Percentiles rank a stretch among this genome's conserved stretches.
phyloP scores from a whole-genome alignment of 53 echinoderm and acorn worm species.

The Paracentrotus lividus region DNA sequence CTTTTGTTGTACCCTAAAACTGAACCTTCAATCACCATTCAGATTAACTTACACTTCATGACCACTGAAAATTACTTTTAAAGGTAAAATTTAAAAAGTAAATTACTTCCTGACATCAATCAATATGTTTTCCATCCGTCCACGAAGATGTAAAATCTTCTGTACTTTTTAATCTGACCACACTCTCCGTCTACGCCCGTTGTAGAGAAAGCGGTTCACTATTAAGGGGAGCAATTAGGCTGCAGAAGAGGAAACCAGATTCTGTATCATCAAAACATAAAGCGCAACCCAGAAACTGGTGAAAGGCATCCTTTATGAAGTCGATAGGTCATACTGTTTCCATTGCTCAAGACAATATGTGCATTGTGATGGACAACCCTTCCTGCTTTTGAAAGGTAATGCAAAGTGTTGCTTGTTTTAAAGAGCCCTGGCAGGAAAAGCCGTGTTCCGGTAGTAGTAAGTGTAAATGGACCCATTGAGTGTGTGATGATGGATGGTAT shows the following conservation, averaged over 20 bases:
- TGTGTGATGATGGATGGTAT: constrained; percentile 37
- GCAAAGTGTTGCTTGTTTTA: background rate
- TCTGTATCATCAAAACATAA: constrained; percentile 5
- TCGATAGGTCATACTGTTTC: background rate
- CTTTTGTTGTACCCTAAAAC: too few species aligned
- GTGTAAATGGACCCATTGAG: constrained; percentile 8
- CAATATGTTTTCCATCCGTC: background rate
- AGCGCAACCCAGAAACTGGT: constrained; percentile 19
- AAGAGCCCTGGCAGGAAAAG: background rate
- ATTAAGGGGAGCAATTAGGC: background rate
- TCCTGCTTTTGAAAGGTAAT: background rate
- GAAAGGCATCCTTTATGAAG: constrained; percentile 7
- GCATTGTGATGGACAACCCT: background rate
- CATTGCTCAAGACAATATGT: background rate
- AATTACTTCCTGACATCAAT: background rate
- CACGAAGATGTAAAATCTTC: background rate
- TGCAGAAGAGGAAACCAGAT: background rate
- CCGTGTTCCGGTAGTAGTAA: constrained; percentile 25
- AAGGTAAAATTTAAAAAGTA: background rate
- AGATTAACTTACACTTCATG: background rate
- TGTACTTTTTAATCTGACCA: constrained; percentile 31
- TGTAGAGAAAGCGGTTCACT: background rate
- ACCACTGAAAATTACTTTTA: too few species aligned
- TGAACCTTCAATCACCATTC: background rate
- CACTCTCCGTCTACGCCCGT: background rate